These are phyloP conservation scores for Eupsittula cactorum DNA, from an alignment of 2,113 vertebrate genomes.

Conservation along the genomic window DNA sequence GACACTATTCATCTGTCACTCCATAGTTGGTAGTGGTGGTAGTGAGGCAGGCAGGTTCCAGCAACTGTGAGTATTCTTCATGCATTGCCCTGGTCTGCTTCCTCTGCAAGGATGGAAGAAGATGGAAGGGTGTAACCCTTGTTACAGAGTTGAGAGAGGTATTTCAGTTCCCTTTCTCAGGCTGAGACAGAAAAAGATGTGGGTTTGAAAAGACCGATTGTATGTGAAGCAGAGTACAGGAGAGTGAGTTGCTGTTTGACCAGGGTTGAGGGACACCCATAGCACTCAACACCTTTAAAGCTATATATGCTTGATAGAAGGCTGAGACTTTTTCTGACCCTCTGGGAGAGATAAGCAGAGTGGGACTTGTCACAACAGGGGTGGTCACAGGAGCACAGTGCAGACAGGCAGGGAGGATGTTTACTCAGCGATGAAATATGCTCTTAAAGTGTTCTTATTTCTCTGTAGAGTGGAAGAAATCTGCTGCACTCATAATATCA, in stretches of 20 bases:
- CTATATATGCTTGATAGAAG: background rate
- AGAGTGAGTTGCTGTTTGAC: background rate
- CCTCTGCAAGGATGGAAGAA: constrained; percentile 5
- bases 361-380: background rate
- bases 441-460: background rate
- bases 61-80: background rate
- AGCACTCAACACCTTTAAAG: background rate
- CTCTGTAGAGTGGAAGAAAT: background rate
- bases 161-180: background rate
- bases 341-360: background rate
- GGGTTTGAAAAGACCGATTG: background rate
- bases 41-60: background rate
- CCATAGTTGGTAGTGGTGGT: background rate
- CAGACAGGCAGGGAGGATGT: background rate
- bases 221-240: background rate
- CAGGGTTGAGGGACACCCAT: background rate
- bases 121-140: background rate
- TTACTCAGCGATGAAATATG: background rate
- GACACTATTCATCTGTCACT: background rate
- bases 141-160: background rate
- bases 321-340: background rate
- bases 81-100: background rate
- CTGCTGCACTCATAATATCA: background rate
- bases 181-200: background rate
- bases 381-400: background rate